phyloP scores from a whole-genome alignment of 2,113 vertebrate genomes.

The Pomatorhinus ruficollis region DNA sequence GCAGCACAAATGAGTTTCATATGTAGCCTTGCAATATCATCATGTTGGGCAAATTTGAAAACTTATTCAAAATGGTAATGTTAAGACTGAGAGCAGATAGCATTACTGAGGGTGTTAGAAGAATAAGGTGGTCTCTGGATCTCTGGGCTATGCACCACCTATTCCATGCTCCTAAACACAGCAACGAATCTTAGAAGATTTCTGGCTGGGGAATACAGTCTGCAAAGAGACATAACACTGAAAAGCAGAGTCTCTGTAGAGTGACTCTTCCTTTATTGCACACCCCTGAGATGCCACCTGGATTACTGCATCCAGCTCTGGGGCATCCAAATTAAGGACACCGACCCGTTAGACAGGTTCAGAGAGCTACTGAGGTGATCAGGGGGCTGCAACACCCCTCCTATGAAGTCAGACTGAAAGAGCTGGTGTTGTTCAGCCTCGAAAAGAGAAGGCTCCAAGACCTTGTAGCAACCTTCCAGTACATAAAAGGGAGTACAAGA shows the following conservation, averaged over 20 bases:
- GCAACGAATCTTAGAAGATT: not conserved
- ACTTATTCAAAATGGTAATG: not conserved
- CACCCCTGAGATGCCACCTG: not conserved
- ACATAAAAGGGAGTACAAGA: not conserved
- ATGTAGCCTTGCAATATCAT: not conserved
- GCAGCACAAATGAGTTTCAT: not conserved
- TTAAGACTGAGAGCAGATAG: not conserved
- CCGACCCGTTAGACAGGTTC: accelerated
- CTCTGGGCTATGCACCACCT: not conserved
- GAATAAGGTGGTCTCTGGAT: not conserved
- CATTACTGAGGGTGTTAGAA: not conserved
- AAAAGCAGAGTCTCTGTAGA: not conserved
- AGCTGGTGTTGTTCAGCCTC: not conserved
- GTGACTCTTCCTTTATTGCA: not conserved
- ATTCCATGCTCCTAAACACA: not conserved
- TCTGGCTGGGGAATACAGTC: not conserved
- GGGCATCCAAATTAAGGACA: not conserved
- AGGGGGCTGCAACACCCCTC: not conserved
- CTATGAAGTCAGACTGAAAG: not conserved
- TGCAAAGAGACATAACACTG: not conserved
- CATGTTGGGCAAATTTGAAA: not conserved
- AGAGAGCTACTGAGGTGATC: not conserved
- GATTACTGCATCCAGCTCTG: not conserved
- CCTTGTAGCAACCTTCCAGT: not conserved
- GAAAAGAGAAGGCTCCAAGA: not conserved